Evolutionary conservation across 2,888 invertebrate genomes (phyloP).

Genomic region (Tillus elongatus): DNA sequence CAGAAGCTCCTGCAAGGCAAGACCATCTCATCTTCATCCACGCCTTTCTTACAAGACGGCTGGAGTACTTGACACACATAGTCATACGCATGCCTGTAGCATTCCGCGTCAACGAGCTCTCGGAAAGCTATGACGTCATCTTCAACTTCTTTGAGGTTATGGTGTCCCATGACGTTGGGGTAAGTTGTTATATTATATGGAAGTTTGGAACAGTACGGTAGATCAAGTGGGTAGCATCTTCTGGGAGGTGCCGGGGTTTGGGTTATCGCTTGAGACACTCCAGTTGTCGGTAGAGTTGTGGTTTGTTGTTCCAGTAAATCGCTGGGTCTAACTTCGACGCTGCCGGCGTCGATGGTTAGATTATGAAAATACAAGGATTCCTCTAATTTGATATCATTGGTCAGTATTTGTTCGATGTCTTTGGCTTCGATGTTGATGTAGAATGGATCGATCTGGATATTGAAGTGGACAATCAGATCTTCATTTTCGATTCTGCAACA

Average conservation of each 20-base stretch:
- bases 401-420: constrained; percentile 57
- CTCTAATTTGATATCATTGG: constrained; percentile 53
- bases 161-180: constrained; percentile 70
- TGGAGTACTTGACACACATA: constrained; percentile 82
- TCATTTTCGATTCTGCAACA: constrained; percentile 53
- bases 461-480: constrained; percentile 75
- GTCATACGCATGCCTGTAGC: constrained; percentile 79
- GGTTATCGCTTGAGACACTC: constrained; percentile 40
- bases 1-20: constrained; percentile 78
- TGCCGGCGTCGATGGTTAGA: constrained; percentile 55
- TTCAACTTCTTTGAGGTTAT: constrained; percentile 51
- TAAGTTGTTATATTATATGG: constrained; percentile 75
- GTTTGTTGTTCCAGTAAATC: constrained; percentile 35
- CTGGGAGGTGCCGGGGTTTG: constrained; percentile 54
- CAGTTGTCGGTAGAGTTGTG: constrained; percentile 39
- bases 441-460: constrained; percentile 69
- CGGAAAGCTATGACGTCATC: constrained; percentile 74
- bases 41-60: constrained; percentile 55
- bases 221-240: constrained; percentile 57
- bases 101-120: constrained; percentile 83
- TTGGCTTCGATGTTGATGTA: constrained; percentile 48
- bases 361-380: constrained; percentile 54
- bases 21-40: constrained; percentile 48
- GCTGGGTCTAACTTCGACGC: constrained; percentile 54
- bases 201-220: constrained; percentile 61